phyloP scores from a whole-genome alignment of 1,140 invertebrate species.

The Berghia stephanieae region DNA sequence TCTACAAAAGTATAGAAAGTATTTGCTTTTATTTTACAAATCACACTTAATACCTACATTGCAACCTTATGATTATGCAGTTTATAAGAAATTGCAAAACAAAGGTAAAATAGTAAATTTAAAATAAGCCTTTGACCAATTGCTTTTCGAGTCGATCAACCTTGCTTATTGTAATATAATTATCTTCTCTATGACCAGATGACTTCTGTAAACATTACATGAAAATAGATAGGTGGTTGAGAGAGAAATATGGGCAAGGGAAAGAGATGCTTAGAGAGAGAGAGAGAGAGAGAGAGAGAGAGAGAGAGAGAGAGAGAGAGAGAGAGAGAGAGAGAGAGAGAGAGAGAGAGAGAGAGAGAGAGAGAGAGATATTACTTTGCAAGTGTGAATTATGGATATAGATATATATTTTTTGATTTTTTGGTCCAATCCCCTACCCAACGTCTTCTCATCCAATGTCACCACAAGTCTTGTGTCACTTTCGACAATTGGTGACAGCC shows the following conservation, averaged over 20 bases:
- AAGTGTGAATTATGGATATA: background rate
- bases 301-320: constrained; percentile 10
- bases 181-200: constrained; percentile 21
- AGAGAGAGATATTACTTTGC: background rate
- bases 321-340: constrained; percentile 4
- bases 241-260: background rate
- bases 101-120: constrained; percentile 15
- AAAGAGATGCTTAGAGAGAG: constrained; percentile 6
- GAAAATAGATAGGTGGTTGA: background rate
- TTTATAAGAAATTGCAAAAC: constrained; percentile 24
- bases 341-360: background rate
- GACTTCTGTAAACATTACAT: constrained; percentile 10
- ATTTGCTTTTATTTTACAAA: too few relatives aligned
- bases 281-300: constrained; percentile 11
- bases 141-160: too few relatives aligned
- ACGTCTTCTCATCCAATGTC: too few relatives aligned
- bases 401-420: too few relatives aligned
- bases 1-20: too few relatives aligned
- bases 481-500: too few relatives aligned
- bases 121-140: too few relatives aligned
- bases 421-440: too few relatives aligned
- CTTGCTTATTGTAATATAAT: too few relatives aligned
- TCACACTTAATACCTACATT: background rate
- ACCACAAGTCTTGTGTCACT: too few relatives aligned
- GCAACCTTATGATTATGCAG: constrained; percentile 12